phyloP scores from a whole-genome alignment of 1,140 invertebrate species.

The Elysia chlorotica region DNA sequence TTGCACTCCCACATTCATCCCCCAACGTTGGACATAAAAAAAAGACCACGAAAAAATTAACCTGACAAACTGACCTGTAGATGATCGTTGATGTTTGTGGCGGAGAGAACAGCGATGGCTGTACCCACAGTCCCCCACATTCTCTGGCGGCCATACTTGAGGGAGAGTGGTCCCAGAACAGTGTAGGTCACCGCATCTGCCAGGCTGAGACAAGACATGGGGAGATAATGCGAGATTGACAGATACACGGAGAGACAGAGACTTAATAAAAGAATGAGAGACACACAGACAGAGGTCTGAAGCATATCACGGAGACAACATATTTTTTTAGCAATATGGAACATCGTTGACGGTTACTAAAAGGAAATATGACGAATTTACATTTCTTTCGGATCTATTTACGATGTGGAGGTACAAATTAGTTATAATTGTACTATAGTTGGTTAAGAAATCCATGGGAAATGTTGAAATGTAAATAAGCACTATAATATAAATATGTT shows the following conservation, averaged over 20 bases:
- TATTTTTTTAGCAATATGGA: too few relatives aligned
- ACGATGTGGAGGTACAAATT: too few relatives aligned
- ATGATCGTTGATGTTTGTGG: constrained; percentile 8
- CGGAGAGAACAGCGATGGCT: constrained; percentile 5
- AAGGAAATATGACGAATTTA: not conserved
- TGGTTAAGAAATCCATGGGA: too few relatives aligned
- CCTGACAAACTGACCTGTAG: constrained; percentile 10
- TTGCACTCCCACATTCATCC: too few relatives aligned
- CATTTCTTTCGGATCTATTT: too few relatives aligned
- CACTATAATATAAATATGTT: too few relatives aligned
- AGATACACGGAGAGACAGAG: not conserved
- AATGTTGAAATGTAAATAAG: too few relatives aligned
- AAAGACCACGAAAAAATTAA: too few relatives aligned
- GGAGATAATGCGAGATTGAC: not conserved
- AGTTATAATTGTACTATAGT: too few relatives aligned
- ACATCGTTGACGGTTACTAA: not conserved
- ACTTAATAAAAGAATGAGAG: not conserved
- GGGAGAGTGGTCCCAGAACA: constrained; percentile 17
- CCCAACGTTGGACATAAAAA: too few relatives aligned
- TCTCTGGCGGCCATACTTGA: constrained; percentile 24
- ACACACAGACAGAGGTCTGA: too few relatives aligned
- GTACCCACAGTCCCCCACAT: constrained; percentile 29
- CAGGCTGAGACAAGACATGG: constrained; percentile 5
- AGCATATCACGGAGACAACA: too few relatives aligned
- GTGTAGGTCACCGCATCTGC: constrained; percentile 27